phyloP scores from a whole-genome alignment of 2,888 invertebrate species.

The Acleris emargana region DNA sequence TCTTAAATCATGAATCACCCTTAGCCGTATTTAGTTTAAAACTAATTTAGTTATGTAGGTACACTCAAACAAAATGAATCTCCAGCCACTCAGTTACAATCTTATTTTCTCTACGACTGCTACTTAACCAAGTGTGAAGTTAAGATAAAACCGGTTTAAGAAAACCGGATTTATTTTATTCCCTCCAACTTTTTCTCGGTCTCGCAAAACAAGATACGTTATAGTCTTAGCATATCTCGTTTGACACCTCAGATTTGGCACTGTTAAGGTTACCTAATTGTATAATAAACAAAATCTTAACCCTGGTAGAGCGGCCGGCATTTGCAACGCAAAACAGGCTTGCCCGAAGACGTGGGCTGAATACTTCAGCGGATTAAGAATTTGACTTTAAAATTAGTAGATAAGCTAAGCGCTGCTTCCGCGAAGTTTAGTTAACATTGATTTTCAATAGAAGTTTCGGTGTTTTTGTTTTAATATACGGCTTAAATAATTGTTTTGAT shows the following conservation, averaged over 20 bases:
- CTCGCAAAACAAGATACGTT: too few species aligned
- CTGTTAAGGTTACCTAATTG: slow-evolving; percentile 28
- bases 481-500: background rate
- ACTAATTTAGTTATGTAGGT: too few species aligned
- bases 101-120: too few species aligned
- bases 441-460: slow-evolving; percentile 55
- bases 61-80: too few species aligned
- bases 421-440: slow-evolving; percentile 54
- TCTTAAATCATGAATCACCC: too few species aligned
- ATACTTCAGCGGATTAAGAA: slow-evolving; percentile 64
- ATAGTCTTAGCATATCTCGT: too few species aligned
- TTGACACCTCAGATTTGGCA: slow-evolving; percentile 6
- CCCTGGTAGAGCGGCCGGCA: slow-evolving; percentile 35
- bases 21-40: too few species aligned
- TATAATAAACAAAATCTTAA: slow-evolving; percentile 37
- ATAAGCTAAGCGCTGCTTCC: slow-evolving; percentile 60
- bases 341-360: slow-evolving; percentile 39
- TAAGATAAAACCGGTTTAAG: too few species aligned
- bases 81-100: too few species aligned
- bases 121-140: too few species aligned
- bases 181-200: too few species aligned
- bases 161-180: too few species aligned
- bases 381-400: slow-evolving; percentile 78
- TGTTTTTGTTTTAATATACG: slow-evolving; percentile 12
- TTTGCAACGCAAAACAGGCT: slow-evolving; percentile 65